phyloP scores from a whole-genome alignment of 2,888 invertebrate genomes.

The Hirtodrosophila alboralis region DNA sequence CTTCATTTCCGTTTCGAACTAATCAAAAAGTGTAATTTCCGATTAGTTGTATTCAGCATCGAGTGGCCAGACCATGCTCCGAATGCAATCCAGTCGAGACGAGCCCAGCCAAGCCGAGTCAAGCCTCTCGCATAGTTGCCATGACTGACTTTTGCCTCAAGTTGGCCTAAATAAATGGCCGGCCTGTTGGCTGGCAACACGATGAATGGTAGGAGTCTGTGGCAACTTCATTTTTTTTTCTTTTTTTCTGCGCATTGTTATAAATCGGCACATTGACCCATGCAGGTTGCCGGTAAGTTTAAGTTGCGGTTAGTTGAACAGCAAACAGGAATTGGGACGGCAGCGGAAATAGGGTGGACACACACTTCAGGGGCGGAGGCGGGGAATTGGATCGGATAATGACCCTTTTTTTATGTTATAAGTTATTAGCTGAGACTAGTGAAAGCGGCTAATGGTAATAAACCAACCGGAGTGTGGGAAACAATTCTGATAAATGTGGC shows the following conservation, averaged over 20 bases:
- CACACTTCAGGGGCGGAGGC: neutral
- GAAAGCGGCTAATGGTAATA: slow-evolving; percentile 36
- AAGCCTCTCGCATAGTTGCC: slow-evolving; percentile 43
- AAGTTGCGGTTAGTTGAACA: slow-evolving; percentile 42
- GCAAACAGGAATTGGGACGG: slow-evolving; percentile 26
- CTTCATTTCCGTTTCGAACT: slow-evolving; percentile 84
- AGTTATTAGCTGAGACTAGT: slow-evolving; percentile 36
- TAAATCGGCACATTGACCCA: slow-evolving; percentile 77
- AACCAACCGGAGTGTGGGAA: neutral
- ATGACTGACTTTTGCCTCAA: slow-evolving; percentile 50
- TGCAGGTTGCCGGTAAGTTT: slow-evolving; percentile 43
- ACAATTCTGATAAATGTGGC: slow-evolving; percentile 35
- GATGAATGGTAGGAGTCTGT: slow-evolving; percentile 13
- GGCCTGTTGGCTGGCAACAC: slow-evolving; percentile 10
- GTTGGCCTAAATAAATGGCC: slow-evolving; percentile 44
- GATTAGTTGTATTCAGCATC: slow-evolving; percentile 81
- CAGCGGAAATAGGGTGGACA: slow-evolving; percentile 9
- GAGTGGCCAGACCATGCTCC: slow-evolving; percentile 45
- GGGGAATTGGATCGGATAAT: slow-evolving; percentile 31
- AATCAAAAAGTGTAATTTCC: slow-evolving; percentile 85
- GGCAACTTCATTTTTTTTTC: slow-evolving; percentile 34
- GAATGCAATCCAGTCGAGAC: slow-evolving; percentile 19
- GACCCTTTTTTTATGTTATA: slow-evolving; percentile 44
- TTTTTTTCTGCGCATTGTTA: slow-evolving; percentile 55
- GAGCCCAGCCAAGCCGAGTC: slow-evolving; percentile 7